Evolutionary conservation across 2,888 invertebrate genomes (phyloP), one percentile per base, ranked within the genome.

Genomic region (Andrena flavipes): DNA sequence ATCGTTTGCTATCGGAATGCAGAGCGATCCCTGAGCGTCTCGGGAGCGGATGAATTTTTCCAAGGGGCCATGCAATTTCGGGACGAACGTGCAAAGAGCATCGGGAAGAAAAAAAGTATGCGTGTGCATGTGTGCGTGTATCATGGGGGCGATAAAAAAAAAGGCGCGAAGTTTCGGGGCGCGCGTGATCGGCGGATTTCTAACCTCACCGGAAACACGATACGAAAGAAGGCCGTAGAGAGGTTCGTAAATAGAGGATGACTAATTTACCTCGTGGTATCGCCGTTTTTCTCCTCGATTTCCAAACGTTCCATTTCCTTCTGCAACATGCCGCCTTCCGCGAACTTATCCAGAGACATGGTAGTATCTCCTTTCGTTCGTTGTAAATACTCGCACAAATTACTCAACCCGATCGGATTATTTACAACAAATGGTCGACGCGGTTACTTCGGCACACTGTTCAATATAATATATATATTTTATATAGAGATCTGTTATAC

Each of bases 231-330:
- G 26, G 26, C 68, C 30, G 51, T 56, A 10, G 56, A 56, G 29
- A 54, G 67, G 68, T 62, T 70, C 65, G 67, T 49, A 71, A 71
- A 80, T 80, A 75, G 71, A 75, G 30, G 60, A 82, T 63, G 71
- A 72, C 68, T 64, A 75, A 80, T 82, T 92, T 93, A 93, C 94
- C 93, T 93, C 84, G 89, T 86, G 68, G 90, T 90, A 76, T 93
- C 93, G 83, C 92, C 93, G 82, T 93, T 93, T 85, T 93, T 93
- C 80, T 93, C 94, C 80, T 93, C 93, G 82, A 93, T 91, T 77
- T 93, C 93, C 85, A 93, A 85, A 56, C 92, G 91, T 76, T 93
- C 93, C 92, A 93, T 92, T 83, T 93, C 94, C 89, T 93, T 93
- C 83, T 92, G 92, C 77, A 93, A 88, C 77, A 87, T 84, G 7